Evolutionary conservation across 2,888 invertebrate genomes (phyloP).

Genomic region (Acholoe squamosa): DNA sequence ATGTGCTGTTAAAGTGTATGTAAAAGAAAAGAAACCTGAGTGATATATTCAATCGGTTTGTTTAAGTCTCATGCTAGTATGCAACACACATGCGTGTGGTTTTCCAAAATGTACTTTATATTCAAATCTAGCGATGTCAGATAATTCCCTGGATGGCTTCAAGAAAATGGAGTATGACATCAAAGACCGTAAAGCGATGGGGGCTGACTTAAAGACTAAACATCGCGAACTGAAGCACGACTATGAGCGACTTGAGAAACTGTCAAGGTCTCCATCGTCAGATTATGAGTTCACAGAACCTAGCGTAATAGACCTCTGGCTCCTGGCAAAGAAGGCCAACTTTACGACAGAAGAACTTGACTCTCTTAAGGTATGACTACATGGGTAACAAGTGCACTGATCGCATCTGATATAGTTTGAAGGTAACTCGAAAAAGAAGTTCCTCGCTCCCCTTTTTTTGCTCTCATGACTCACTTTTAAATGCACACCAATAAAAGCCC

Average conservation of each 20-base stretch:
- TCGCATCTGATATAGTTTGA: too few species aligned
- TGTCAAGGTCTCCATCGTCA: neutral
- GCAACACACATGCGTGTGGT: too few species aligned
- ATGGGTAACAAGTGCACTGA: too few species aligned
- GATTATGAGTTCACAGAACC: constrained; percentile 90
- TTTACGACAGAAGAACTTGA: constrained; percentile 92
- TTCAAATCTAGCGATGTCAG: constrained; percentile 40
- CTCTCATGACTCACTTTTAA: too few species aligned
- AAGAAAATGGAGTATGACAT: constrained; percentile 51
- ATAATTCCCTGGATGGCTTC: constrained; percentile 63
- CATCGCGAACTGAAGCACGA: constrained; percentile 90
- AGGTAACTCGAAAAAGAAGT: too few species aligned
- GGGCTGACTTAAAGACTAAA: constrained; percentile 86
- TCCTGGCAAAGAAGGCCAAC: constrained; percentile 90
- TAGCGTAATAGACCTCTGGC: constrained; percentile 95
- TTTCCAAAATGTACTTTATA: too few species aligned
- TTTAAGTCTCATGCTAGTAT: too few species aligned
- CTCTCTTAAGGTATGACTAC: constrained; percentile 88
- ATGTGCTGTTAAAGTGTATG: too few species aligned
- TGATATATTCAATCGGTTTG: too few species aligned
- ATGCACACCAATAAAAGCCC: too few species aligned
- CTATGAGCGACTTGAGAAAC: constrained; percentile 90
- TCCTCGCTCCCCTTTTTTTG: too few species aligned
- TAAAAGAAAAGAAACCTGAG: too few species aligned
- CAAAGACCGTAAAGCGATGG: constrained; percentile 63